Evolutionary conservation across 2,888 invertebrate genomes (phyloP), one percentile per base, ranked within the genome.

Genomic region (Pollenia griseotomentosa): DNA sequence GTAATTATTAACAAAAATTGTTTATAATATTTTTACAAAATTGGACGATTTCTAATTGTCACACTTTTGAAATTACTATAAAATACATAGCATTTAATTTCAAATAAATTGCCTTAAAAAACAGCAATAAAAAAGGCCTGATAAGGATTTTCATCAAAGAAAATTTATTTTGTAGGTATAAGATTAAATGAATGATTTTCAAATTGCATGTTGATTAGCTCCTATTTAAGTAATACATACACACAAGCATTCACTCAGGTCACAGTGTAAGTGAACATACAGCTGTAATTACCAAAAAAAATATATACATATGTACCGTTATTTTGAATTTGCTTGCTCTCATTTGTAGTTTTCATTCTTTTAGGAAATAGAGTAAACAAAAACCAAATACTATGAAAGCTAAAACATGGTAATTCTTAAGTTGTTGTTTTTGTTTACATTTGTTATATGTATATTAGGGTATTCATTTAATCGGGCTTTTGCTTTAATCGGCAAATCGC

Each of bases 171-270:
- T 59, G 63, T 19, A 19, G 1, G 19, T 61, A 11, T 71, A 19
- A 74, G 55, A 74, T 75, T 75, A 83, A 86, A 80, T 83, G 79
- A 86, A 70, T 71, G 83, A 86, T 83, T 86, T 83, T 83, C 75
- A 80, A 86, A 71, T 86, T 83, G 86, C 86, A 86, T 86, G 86
- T 83, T 85, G 84, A 85, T 85, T 75, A 74, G 84, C 74, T 75
- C 61, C 68, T 80, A 48, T 75, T 85, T 85, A 79, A 70, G 71
- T 51, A 75, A 79, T 40, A 74, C 73, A 48, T 16, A 33, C n/a
- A 66, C 23, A 78, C n/a, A 53, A 16, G 48, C 44, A 53, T n/a
- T 51, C 8, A 53, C 53, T 55, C 16, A 66, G 14, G 2, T 51
- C 19, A 74, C 33, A 59, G 33, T 66, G 42, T n/a, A 4, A n/a